Conservation (phyloP, 1,140 invertebrate genomes). For the silkworm (Bombyx mori) region DNA sequence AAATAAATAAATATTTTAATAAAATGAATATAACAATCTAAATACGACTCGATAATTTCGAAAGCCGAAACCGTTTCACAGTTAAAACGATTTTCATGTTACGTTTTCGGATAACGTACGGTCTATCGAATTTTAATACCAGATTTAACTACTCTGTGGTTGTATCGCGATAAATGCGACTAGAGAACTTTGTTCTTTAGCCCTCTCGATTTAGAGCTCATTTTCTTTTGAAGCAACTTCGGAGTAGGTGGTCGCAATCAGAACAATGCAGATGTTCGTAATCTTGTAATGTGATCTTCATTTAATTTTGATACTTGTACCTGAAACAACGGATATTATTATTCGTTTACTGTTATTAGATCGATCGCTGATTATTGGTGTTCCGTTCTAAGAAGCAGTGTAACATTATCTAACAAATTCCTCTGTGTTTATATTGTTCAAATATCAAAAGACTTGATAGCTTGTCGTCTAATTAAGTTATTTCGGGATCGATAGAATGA, state of each 20-base stretch:
- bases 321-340: constrained; percentile 16
- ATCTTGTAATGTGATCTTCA: constrained; percentile 11
- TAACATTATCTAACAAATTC: too few relatives aligned
- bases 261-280: constrained; percentile 16
- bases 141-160: constrained; percentile 52
- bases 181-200: constrained; percentile 25
- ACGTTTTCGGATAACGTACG: constrained; percentile 45
- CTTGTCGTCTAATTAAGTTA: too few relatives aligned
- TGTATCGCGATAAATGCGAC: constrained; percentile 26
- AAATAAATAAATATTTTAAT: too few relatives aligned
- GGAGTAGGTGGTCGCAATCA: constrained; percentile 7
- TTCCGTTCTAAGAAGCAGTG: too few relatives aligned
- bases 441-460: too few relatives aligned
- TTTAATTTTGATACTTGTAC: constrained; percentile 9
- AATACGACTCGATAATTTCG: constrained; percentile 10
- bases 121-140: constrained; percentile 60
- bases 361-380: background rate
- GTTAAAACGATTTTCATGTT: constrained; percentile 59
- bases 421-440: too few relatives aligned
- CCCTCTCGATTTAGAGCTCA: constrained; percentile 13
- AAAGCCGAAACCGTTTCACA: constrained; percentile 17
- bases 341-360: constrained; percentile 1
- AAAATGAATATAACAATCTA: too few relatives aligned
- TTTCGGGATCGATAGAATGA: too few relatives aligned
- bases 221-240: constrained; percentile 11